Conservation (phyloP, 2,888 invertebrate species). For the Teinopalpus imperialis region DNA sequence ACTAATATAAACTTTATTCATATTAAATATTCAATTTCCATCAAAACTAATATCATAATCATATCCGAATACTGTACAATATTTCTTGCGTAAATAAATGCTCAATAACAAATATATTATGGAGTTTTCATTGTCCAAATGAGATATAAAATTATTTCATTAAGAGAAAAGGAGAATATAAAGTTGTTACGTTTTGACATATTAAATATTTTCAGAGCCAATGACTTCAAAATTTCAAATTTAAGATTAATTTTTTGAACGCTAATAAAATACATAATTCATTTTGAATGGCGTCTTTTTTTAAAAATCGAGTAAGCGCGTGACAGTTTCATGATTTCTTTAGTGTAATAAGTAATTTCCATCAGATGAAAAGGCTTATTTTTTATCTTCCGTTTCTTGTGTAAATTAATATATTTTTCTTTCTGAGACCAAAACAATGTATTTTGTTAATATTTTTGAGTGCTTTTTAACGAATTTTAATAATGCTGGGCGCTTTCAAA, state of each 20-base stretch:
- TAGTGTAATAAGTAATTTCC: constrained; percentile 18
- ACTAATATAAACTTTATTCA: no score
- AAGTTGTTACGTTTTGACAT: not conserved
- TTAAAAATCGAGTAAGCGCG: not conserved
- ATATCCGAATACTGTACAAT: no score
- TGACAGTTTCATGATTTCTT: constrained; percentile 20
- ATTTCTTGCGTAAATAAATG: no score
- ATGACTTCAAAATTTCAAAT: no score
- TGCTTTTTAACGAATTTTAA: no score
- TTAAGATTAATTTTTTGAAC: constrained; percentile 8
- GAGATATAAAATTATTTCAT: no score
- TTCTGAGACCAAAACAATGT: not conserved
- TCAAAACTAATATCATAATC: no score
- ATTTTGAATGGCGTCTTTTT: constrained; percentile 1
- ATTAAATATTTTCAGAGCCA: constrained; percentile 1
- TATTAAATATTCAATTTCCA: no score
- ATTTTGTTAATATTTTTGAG: not conserved
- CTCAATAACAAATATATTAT: no score
- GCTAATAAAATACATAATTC: constrained; percentile 4
- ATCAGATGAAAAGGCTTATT: constrained; percentile 5
- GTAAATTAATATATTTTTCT: constrained; percentile 2
- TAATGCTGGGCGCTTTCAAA: no score
- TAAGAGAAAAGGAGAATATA: not conserved
- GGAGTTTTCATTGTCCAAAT: no score
- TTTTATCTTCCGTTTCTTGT: constrained; percentile 6